Percentiles rank a stretch among this genome's conserved stretches.
These are phyloP conservation scores for Redunca redunca DNA, from an alignment of 2,113 vertebrate genomes.

Conservation along the genomic window DNA sequence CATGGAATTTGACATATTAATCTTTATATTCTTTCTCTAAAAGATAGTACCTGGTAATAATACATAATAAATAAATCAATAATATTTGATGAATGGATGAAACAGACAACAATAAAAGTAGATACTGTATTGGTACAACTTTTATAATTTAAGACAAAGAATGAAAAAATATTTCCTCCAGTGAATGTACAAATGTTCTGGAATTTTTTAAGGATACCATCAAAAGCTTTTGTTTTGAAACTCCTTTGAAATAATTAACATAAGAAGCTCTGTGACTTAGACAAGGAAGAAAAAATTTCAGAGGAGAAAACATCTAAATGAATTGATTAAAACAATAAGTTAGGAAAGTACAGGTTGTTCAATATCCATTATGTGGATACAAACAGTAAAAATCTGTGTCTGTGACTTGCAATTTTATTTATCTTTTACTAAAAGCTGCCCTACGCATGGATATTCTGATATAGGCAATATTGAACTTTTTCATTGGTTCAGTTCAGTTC, in stretches of 20 bases:
- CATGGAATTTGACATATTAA: not conserved
- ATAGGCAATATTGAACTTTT: not conserved
- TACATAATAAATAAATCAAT: not conserved
- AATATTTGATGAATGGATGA: not conserved
- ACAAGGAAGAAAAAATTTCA: not conserved
- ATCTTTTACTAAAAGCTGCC: not conserved
- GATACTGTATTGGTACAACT: not conserved
- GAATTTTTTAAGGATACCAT: not conserved
- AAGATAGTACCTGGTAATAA: not conserved
- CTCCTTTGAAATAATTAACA: not conserved
- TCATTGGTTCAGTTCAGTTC: not conserved
- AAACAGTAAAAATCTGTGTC: not conserved
- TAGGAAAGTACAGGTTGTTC: not conserved
- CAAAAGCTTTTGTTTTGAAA: not conserved
- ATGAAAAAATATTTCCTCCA: not conserved
- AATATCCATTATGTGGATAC: not conserved
- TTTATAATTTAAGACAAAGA: not conserved
- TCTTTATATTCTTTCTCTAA: not conserved
- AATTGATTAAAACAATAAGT: not conserved
- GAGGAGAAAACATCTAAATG: not conserved
- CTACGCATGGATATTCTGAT: not conserved
- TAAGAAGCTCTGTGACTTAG: not conserved
- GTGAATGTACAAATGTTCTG: not conserved
- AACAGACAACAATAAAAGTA: not conserved
- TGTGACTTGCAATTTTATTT: not conserved